Evolutionary conservation across 2,797 vertebrate genomes (phyloP), one percentile per base, ranked within the genome.

Genomic region (Sebastes umbrosus): DNA sequence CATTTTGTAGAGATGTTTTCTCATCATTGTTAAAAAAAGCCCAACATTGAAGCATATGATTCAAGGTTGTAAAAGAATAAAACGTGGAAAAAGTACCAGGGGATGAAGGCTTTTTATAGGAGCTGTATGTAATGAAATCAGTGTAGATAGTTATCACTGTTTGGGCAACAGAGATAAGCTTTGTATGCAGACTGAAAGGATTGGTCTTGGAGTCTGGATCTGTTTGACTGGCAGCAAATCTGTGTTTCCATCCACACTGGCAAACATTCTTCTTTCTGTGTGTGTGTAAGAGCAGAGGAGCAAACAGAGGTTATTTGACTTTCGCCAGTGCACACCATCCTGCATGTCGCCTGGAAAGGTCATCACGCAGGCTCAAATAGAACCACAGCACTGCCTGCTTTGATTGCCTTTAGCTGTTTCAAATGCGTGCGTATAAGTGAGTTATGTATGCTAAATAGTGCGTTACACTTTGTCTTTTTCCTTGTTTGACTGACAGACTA

Each of bases 101-200:
- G 6, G 11, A 4, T 46, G 5, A 4, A 20, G 13, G 25, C 9
- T 62, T 73, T 57, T 76, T 55, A 36, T 32, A 67, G 25, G n/a
- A 65, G 62, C n/a, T 54, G 50, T 24, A 31, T 62, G 72, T 70
- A 67, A 66, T 70, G 25, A 85, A 87, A 77, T 80, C 39, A 12
- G 20, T 50, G 20, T 36, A 7, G 77, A 85, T 69, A 14, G 34
- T 52, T 77, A 75, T 86, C 73, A 24, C 18, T 88, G 84, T 92
- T 92, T 87, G 77, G 75, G 77, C 90, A 93, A 88, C 88, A 92
- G 46, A 82, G 79, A 86, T 90, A 84, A 91, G 84, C 78, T 90
- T 81, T 78, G 77, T 43, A 62, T 77, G 60, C 54, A 83, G 69
- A 62, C 64, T 70, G 57, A 52, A 82, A 62, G 74, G 72, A 76